Conservation (phyloP, 1,140 invertebrate genomes). For the Steinernema feltiae region DNA sequence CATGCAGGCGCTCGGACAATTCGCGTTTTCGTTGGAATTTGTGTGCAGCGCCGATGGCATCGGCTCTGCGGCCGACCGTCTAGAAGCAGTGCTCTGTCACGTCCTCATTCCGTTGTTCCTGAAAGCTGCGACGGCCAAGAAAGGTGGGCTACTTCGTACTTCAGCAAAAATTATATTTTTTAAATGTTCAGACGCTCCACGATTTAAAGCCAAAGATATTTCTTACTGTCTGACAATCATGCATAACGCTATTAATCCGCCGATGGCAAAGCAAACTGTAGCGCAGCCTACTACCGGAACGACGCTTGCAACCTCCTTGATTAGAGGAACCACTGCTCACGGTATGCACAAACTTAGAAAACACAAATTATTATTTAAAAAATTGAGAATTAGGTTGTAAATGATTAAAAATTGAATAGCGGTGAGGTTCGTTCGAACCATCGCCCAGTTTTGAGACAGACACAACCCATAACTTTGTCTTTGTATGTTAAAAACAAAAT, state of each 20-base stretch:
- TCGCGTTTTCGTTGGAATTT: slow-evolving; percentile 73
- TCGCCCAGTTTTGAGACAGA: too few species aligned
- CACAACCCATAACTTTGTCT: too few species aligned
- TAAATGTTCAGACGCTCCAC: slow-evolving; percentile 70
- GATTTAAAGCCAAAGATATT: slow-evolving; percentile 79
- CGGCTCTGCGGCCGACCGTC: slow-evolving; percentile 80
- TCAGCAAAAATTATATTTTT: slow-evolving; percentile 22
- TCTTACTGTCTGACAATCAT: slow-evolving; percentile 81
- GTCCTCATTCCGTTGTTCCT: slow-evolving; percentile 90
- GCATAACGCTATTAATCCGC: slow-evolving; percentile 76
- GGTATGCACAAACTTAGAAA: too few species aligned
- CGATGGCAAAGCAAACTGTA: slow-evolving; percentile 51
- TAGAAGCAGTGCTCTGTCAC: slow-evolving; percentile 89
- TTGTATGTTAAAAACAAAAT: too few species aligned
- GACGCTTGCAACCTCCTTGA: slow-evolving; percentile 50
- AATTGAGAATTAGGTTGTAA: too few species aligned
- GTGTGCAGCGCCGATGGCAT: slow-evolving; percentile 80
- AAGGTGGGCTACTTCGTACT: too few species aligned
- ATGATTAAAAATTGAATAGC: too few species aligned
- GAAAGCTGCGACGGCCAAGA: slow-evolving; percentile 80
- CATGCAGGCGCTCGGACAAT: slow-evolving; percentile 73
- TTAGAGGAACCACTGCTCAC: slow-evolving; percentile 38
- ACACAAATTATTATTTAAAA: too few species aligned
- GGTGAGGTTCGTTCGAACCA: too few species aligned
- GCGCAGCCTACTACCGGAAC: slow-evolving; percentile 44